A percentile compares a stretch with the other conserved stretches of the same genome.
These are phyloP conservation scores for Pelochelys cantorii DNA, from an alignment of 2,797 vertebrate species.

Conservation along the genomic window DNA sequence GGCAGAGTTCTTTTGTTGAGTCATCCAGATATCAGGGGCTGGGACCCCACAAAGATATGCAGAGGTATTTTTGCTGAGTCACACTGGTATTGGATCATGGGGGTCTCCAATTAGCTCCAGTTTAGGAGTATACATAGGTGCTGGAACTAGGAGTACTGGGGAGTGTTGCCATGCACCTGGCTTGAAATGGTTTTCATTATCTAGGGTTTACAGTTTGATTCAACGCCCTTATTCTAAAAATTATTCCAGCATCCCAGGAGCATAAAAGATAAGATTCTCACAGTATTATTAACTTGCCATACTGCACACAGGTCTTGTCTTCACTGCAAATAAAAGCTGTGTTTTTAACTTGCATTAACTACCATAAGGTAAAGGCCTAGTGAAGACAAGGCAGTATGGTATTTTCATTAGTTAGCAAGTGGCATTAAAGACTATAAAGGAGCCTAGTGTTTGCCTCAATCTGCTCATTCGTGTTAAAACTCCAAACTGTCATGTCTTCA, in stretches of 20 bases:
- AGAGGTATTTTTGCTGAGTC: background rate
- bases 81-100: background rate
- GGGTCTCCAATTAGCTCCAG: constrained; percentile 1
- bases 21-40: background rate
- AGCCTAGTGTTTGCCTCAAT: background rate
- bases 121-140: background rate
- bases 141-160: too few species aligned
- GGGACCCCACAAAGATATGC: background rate
- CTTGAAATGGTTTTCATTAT: too few species aligned
- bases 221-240: too few species aligned
- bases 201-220: too few species aligned
- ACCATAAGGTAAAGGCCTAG: background rate
- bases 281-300: background rate
- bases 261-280: background rate
- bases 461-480: background rate
- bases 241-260: background rate
- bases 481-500: background rate
- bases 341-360: background rate
- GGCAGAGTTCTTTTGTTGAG: background rate
- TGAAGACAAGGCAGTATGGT: background rate
- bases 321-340: background rate
- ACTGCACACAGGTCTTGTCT: background rate
- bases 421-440: background rate
- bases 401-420: background rate
- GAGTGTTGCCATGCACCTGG: too few species aligned